Conservation (phyloP, 2,888 invertebrate species). For the Auanema sp. region DNA sequence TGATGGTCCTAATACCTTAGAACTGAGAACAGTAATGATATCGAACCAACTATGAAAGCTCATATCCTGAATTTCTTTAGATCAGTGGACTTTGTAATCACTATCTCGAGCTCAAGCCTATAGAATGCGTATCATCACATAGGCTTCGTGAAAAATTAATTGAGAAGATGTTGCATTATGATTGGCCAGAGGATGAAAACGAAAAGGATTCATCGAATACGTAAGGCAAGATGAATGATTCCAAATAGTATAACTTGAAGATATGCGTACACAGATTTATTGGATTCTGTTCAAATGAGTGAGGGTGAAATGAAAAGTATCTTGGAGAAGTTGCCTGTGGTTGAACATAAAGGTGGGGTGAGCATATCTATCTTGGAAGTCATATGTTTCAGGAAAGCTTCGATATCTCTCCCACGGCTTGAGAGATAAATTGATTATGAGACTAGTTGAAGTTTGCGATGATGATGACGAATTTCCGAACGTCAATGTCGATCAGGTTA, state of each 20-base stretch:
- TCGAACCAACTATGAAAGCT: neutral
- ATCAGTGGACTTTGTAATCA: constrained; percentile 8
- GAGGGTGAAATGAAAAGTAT: constrained; percentile 12
- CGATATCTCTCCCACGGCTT: constrained; percentile 21
- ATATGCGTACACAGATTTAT: constrained; percentile 10
- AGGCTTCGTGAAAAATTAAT: constrained; percentile 13
- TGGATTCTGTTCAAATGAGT: constrained; percentile 21
- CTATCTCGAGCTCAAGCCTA: constrained; percentile 19
- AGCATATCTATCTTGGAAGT: neutral
- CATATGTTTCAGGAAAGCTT: constrained; percentile 9
- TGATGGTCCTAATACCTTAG: constrained; percentile 3
- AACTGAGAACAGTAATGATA: neutral
- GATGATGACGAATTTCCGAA: constrained; percentile 3
- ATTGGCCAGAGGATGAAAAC: constrained; percentile 8
- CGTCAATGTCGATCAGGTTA: constrained; percentile 9
- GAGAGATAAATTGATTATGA: constrained; percentile 7
- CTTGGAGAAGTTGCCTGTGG: constrained; percentile 18
- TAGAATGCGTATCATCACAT: constrained; percentile 19
- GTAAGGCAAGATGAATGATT: neutral
- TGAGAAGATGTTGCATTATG: constrained; percentile 12
- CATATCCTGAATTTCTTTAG: constrained; percentile 4
- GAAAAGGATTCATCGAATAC: neutral
- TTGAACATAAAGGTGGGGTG: constrained; percentile 17
- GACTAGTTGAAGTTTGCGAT: constrained; percentile 12
- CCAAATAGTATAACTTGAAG: constrained; percentile 10